Conservation (phyloP, 2,888 invertebrate species). For the Cepaea hortensis region DNA sequence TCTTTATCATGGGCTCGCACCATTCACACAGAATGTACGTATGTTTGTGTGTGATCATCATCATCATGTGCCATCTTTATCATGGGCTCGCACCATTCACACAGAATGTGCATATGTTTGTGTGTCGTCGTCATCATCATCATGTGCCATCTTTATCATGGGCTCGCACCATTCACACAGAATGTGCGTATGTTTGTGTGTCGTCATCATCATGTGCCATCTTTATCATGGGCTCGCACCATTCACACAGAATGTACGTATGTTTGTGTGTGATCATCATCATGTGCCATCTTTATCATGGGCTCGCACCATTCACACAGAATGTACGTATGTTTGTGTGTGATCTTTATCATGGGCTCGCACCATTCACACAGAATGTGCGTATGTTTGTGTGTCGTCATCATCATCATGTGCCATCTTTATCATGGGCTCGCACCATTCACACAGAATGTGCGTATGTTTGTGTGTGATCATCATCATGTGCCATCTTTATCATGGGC, state of each 20-base stretch:
- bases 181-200: not conserved
- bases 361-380: constrained; percentile 60
- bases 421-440: constrained; percentile 69
- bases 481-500: constrained; percentile 66
- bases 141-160: constrained; percentile 60
- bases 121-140: not conserved
- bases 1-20: constrained; percentile 72
- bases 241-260: constrained; percentile 57
- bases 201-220: constrained; percentile 3
- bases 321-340: constrained; percentile 39
- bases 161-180: not conserved
- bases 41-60: not conserved
- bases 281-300: too few species aligned
- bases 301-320: constrained; percentile 67
- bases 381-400: not conserved
- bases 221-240: constrained; percentile 70
- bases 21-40: constrained; percentile 58
- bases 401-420: constrained; percentile 50
- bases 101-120: constrained; percentile 52
- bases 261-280: too few species aligned
- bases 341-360: constrained; percentile 68
- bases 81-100: constrained; percentile 69
- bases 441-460: constrained; percentile 55
- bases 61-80: constrained; percentile 54
- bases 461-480: not conserved